Base-by-base conservation (phyloP, 2,797 vertebrate genomes). In the Anolis apletophallus region DNA sequence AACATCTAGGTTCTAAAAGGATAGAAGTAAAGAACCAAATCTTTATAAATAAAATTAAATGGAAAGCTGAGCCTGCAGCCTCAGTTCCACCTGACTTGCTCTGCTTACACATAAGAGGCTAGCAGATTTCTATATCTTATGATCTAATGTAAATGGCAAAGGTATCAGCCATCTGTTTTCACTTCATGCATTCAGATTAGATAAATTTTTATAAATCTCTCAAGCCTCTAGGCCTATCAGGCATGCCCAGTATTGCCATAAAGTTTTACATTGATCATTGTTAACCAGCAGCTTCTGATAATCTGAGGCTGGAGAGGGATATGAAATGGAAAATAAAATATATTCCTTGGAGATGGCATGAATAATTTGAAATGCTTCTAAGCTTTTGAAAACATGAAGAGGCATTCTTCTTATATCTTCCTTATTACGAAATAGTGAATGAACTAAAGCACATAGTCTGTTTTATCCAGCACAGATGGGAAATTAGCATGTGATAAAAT, bases 401-500 rank as follows among this genome's bases (percentile, higher is more conserved):
- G 80, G 80, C 19, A 88, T 83, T 89, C 68, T 57, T 89, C 52
- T 82, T 84, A 82, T 29, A 50, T 26, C 86, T 90, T 81, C 81
- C 69, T 89, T 90, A 16, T 87, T 89, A 90, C 89, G 77, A 73
- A 88, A 75, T 86, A 81, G 91, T 85, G 81, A 90, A 92, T 84
- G 87, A 93, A 86, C 74, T 88, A 89, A 91, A 94, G 83, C 81
- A 80, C 80, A 77, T 83, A 93, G 79, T 61, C 83, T 87, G 4
- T 91, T 94, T 89, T 94, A 91, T 87, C 92, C 88, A 88, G 92
- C 94, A 96, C 95, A 96, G 96, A 96, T 96, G 95, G 95, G 88
- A 96, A 96, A 96, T 96, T 96, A 96, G 89, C 93, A 94, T 96
- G 95, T 89, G 94, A 96, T 96, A 96, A 96, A 96, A 96, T 94